These are phyloP conservation scores for Philopedon plagiatum DNA, from an alignment of 2,888 invertebrate genomes.

Conservation along the genomic window DNA sequence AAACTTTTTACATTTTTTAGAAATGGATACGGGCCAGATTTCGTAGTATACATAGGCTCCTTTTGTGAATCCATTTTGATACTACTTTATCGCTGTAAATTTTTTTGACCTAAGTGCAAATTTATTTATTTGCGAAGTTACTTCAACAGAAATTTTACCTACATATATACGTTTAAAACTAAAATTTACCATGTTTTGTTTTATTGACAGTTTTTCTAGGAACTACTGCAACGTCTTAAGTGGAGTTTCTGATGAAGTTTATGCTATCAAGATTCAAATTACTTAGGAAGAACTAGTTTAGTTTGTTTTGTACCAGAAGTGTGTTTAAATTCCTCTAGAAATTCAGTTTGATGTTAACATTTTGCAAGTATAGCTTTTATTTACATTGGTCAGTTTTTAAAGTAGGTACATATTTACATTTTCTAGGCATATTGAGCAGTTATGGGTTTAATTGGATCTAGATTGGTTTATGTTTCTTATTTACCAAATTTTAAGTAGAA, in stretches of 20 bases:
- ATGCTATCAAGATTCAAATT: conserved; percentile 43
- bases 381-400: not conserved
- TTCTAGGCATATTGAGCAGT: no score
- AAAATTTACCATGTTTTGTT: conserved; percentile 38
- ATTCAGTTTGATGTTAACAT: conserved; percentile 16
- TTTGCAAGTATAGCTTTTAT: not conserved
- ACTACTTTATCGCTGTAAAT: no score
- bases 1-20: no score
- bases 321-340: not conserved
- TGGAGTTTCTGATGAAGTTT: conserved; percentile 34
- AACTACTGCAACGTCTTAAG: conserved; percentile 40
- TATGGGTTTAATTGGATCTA: no score
- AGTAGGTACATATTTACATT: no score
- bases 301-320: conserved; percentile 20
- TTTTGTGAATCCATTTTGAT: no score
- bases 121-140: not conserved
- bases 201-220: conserved; percentile 42
- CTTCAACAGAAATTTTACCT: not conserved
- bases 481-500: no score
- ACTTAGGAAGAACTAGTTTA: conserved; percentile 32
- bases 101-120: no score
- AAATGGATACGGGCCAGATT: no score
- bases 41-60: no score
- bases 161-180: conserved; percentile 22
- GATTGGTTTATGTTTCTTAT: no score